Base-by-base conservation (phyloP, 2,888 invertebrate genomes). In the Pseudolycoriella hygida region DNA sequence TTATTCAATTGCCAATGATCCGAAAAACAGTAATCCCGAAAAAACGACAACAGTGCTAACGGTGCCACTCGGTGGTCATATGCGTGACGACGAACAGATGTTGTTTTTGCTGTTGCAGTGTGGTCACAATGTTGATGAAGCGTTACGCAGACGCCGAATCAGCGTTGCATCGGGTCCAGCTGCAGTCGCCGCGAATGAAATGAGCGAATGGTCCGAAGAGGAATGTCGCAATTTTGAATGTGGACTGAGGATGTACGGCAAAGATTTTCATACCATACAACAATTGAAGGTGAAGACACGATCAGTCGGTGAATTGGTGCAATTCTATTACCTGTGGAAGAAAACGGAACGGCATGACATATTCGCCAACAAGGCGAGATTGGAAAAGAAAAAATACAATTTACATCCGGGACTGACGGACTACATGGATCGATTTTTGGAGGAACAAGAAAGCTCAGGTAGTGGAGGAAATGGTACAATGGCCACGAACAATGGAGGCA, bases 271-370 rank as follows among this genome's bases (percentile, higher is more conserved):
- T 61, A 71, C 83, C 51, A 96, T 97, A 58, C 85, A 90, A 56
- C 86, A 88, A 59, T 81, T 89, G 59, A 93, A 92, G 73, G 66
- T 96, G 41, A 74, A 87, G 55, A 93, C 94, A 47, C 73, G 96
- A 53, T 88, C 92, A 8, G 93, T 97, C 39, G 90, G 94, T 30
- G 97, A 98, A 66, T 69, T 98, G 49, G 93, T 97, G 12, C 92
- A 96, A 60, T 98, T 97, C 68, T 87, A 87, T 64, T 87, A 87
- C 56, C 73, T 94, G 46, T 98, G 98, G 98, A 98, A 98, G 67
- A 97, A 97, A 67, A 96, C 96, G 19, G 96, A 96, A 59, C 73
- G 97, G 15, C 93, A 96, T 64, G 97, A 97, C 44, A 50, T 80
- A 55, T 81, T 80, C 60, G 90, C 90, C 1, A 85, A 87, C 60